Evolutionary conservation across 2,797 vertebrate genomes (phyloP), one percentile per base, ranked within the genome.

Genomic region (Siniperca scherzeri): DNA sequence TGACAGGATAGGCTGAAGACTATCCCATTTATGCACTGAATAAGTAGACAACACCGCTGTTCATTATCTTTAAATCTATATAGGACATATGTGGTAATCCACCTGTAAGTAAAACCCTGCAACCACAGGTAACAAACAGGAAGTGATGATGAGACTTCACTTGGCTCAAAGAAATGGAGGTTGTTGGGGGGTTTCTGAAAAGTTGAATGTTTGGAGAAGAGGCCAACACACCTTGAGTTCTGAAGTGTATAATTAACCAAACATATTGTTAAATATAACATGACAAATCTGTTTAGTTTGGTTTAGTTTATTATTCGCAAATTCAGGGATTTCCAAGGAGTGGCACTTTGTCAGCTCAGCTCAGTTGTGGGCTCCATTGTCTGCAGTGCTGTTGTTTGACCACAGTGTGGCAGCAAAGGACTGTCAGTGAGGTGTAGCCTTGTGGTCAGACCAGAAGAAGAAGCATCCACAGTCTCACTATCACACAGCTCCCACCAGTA

Each of bases 401-500:
- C 94, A 90, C 89, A 70, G 25, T 1, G 88, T 65, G 92, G 89
- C 93, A 93, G 91, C 90, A 92, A 25, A 92, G 87, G 22, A 76
- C 91, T 74, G 50, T 62, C 8, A 33, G 36, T 82, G 53, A 76
- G 5, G 3, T 74, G 71, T 5, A 25, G 22, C 4, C 2, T 44
- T 19, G 40, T 17, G 1, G 10, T 70, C 36, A 17, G 42, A 48
- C 2, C 33, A 81, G 85, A 86, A 90, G 90, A 88, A 88, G 80
- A 67, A 36, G 38, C 30, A 13, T 21, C 10, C 11, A 0, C 46
- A 42, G 0, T 5, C 17, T 74, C 53, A 61, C 4, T 27, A 0
- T 56, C 50, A 72, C 1, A 30, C 65, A 2, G 0, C 25, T 40
- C 12, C 53, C 57, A 52, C 27, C 53, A 80, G 73, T 61, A 27